Conservation (phyloP, 1,140 invertebrate species). For the Pseudomyrmex pallidus region DNA sequence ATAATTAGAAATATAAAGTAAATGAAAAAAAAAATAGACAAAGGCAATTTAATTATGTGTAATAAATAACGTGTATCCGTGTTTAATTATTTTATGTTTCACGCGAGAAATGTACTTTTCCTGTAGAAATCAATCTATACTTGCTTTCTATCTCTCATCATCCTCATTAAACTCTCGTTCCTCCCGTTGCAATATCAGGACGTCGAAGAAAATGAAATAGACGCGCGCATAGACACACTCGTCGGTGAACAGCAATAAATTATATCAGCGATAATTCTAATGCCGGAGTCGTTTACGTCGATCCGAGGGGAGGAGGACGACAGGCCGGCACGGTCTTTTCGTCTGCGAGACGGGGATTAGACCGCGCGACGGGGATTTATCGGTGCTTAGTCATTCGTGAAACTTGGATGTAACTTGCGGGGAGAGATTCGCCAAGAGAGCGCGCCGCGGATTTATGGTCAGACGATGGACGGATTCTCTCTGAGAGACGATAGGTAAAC, state of each 20-base stretch:
- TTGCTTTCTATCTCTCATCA: too few relatives aligned
- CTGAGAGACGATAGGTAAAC: conserved; percentile 50
- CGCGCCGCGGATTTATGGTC: conserved; percentile 43
- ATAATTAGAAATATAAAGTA: too few relatives aligned
- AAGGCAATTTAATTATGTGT: too few relatives aligned
- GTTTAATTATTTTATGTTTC: too few relatives aligned
- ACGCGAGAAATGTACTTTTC: too few relatives aligned
- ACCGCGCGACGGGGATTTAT: conserved; percentile 47
- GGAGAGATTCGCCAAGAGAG: conserved; percentile 34
- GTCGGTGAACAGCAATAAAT: conserved; percentile 28
- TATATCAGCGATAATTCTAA: conserved; percentile 35
- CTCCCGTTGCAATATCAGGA: conserved; percentile 4
- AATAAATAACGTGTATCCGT: too few relatives aligned
- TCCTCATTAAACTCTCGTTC: too few relatives aligned
- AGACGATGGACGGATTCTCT: conserved; percentile 48
- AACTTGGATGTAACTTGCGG: conserved; percentile 50
- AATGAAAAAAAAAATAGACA: too few relatives aligned
- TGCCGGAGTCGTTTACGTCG: conserved; percentile 14
- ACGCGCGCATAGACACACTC: too few relatives aligned
- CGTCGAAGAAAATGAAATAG: not conserved
- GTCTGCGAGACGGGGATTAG: conserved; percentile 33
- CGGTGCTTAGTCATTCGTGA: conserved; percentile 57
- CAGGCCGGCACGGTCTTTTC: not conserved
- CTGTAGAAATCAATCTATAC: too few relatives aligned
- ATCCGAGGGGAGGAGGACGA: not conserved